A percentile compares a stretch with the other conserved stretches of the same genome.
Evolutionary conservation across 2,888 invertebrate species (phyloP).

Genomic region (Drosophila macrospina): DNA sequence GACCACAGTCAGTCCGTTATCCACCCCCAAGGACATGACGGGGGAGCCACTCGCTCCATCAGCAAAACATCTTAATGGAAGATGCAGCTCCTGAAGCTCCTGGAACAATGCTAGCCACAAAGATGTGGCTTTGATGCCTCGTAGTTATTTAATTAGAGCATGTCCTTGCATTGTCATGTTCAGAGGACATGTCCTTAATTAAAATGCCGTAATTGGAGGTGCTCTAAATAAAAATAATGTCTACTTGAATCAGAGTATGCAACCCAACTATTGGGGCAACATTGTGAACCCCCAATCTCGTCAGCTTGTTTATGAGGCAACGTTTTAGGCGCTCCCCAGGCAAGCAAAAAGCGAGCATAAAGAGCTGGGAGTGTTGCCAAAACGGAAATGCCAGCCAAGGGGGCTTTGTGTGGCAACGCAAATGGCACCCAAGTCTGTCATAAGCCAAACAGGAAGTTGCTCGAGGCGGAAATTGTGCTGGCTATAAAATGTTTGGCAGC

Average conservation of each 20-base stretch:
- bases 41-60: background rate
- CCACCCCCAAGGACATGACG: too few species aligned
- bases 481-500: slow-evolving; percentile 60
- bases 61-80: slow-evolving; percentile 36
- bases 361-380: slow-evolving; percentile 10
- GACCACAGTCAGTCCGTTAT: too few species aligned
- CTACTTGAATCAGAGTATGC: background rate
- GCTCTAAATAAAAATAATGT: background rate
- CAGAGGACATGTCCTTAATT: background rate
- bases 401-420: slow-evolving; percentile 33
- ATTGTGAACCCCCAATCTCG: slow-evolving; percentile 42
- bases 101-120: slow-evolving; percentile 29
- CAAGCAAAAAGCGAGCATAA: slow-evolving; percentile 26
- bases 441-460: slow-evolving; percentile 44
- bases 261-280: slow-evolving; percentile 10
- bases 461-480: slow-evolving; percentile 61
- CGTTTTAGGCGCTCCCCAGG: slow-evolving; percentile 26
- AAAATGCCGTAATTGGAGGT: background rate
- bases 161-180: slow-evolving; percentile 30
- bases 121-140: background rate
- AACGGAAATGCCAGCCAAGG: slow-evolving; percentile 16
- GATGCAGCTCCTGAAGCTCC: slow-evolving; percentile 45
- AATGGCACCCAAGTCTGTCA: slow-evolving; percentile 57
- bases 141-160: slow-evolving; percentile 66
- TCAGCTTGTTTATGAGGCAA: slow-evolving; percentile 38